Percentiles rank a stretch among this genome's conserved stretches.
phyloP scores from a whole-genome alignment of 2,888 invertebrate genomes.

The Xanthorhoe designata region DNA sequence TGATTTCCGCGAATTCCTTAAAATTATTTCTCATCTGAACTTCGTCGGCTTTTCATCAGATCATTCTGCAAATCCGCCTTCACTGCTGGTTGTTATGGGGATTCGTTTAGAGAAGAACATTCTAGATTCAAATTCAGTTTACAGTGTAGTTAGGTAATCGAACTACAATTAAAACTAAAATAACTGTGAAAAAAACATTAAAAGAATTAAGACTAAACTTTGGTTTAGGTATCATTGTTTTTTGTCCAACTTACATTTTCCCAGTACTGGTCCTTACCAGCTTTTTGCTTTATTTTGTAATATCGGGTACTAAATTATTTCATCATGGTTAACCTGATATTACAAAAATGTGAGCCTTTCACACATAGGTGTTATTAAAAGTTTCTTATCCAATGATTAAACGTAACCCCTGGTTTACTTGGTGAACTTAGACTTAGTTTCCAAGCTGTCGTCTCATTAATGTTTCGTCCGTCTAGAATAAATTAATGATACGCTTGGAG shows the following conservation, averaged over 20 bases:
- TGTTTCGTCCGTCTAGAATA: conserved; percentile 17
- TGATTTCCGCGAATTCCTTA: conserved; percentile 33
- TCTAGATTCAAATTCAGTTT: background rate
- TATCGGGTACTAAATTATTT: too few species aligned
- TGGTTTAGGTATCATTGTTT: too few species aligned
- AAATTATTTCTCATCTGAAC: conserved; percentile 38
- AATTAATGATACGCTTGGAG: conserved; percentile 5
- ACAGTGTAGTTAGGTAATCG: background rate
- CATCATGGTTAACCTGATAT: too few species aligned
- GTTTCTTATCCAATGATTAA: background rate
- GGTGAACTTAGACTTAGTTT: background rate
- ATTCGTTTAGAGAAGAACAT: background rate
- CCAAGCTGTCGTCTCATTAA: conserved; percentile 9
- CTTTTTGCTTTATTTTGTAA: too few species aligned
- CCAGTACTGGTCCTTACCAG: too few species aligned
- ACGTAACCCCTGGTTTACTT: background rate
- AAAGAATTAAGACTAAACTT: too few species aligned
- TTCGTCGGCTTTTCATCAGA: conserved; percentile 36
- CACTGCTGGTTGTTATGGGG: conserved; percentile 1
- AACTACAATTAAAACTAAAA: too few species aligned
- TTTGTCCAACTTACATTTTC: too few species aligned
- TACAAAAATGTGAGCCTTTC: too few species aligned
- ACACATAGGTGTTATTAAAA: too few species aligned
- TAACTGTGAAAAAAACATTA: too few species aligned
- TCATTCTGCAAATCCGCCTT: conserved; percentile 27